Percentiles rank a stretch among this genome's conserved stretches.
These are phyloP conservation scores for Alouatta palliata DNA, from an alignment of 2,113 vertebrate genomes.

Conservation along the genomic window DNA sequence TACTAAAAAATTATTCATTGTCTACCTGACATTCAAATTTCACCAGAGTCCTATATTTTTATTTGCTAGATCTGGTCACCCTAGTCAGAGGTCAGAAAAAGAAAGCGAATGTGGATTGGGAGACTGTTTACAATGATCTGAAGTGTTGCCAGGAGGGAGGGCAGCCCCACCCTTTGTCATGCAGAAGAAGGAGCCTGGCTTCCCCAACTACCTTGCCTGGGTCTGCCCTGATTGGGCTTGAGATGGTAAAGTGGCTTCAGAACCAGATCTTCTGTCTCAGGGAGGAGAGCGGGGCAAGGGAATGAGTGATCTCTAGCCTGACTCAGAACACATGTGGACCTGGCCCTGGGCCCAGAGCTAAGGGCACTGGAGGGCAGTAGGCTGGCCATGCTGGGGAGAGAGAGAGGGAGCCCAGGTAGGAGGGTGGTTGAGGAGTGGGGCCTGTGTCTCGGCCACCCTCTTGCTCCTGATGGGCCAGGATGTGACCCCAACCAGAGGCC, in stretches of 20 bases:
- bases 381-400: neutral
- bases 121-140: neutral
- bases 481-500: neutral
- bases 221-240: neutral
- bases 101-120: slow-evolving; percentile 39
- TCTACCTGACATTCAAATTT: neutral
- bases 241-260: neutral
- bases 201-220: neutral
- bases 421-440: neutral
- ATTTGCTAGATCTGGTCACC: neutral
- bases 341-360: neutral
- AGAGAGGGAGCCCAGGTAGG: neutral
- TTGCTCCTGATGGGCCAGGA: neutral
- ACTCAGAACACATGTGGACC: neutral
- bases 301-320: neutral
- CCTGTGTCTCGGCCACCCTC: neutral
- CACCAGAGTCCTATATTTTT: neutral
- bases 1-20: neutral
- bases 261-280: neutral
- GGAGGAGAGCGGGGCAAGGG: neutral
- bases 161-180: slow-evolving; percentile 44
- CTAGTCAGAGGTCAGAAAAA: neutral
- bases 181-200: neutral
- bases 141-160: rapidly evolving
- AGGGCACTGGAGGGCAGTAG: neutral